phyloP scores from a whole-genome alignment of 2,113 vertebrate species.

The Diphyllodes magnificus region DNA sequence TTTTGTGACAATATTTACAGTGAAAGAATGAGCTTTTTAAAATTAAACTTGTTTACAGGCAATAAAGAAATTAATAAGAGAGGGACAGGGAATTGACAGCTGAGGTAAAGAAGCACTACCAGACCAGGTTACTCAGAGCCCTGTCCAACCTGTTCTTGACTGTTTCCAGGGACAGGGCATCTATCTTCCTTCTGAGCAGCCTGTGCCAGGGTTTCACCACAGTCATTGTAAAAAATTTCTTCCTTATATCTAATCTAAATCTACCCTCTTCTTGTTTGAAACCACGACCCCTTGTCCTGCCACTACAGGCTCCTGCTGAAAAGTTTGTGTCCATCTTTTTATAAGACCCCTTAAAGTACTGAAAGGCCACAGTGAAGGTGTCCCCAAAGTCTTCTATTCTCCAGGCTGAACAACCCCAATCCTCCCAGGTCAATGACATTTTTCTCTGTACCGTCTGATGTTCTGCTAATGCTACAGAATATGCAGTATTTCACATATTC shows the following conservation, averaged over 20 bases:
- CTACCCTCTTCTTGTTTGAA: background rate
- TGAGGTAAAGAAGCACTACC: background rate
- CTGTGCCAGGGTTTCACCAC: background rate
- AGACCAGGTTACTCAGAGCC: background rate
- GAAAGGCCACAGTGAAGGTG: background rate
- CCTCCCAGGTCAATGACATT: background rate
- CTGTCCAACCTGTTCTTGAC: background rate
- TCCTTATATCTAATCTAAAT: background rate
- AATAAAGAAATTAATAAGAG: background rate
- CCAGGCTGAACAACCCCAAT: background rate
- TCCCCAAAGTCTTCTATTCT: background rate
- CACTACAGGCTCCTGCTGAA: rapidly evolving
- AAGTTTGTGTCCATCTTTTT: background rate
- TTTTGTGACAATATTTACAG: background rate
- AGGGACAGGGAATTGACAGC: background rate
- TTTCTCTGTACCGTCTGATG: background rate
- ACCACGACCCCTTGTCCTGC: background rate
- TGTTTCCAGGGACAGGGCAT: background rate
- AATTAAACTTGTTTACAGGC: background rate
- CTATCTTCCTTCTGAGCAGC: background rate
- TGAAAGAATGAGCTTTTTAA: background rate
- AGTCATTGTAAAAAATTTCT: background rate
- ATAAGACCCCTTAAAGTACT: rapidly evolving
- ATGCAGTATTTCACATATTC: background rate
- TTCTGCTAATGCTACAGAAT: background rate